These are phyloP conservation scores for Siniperca scherzeri DNA, from an alignment of 2,797 vertebrate species.

Conservation along the genomic window DNA sequence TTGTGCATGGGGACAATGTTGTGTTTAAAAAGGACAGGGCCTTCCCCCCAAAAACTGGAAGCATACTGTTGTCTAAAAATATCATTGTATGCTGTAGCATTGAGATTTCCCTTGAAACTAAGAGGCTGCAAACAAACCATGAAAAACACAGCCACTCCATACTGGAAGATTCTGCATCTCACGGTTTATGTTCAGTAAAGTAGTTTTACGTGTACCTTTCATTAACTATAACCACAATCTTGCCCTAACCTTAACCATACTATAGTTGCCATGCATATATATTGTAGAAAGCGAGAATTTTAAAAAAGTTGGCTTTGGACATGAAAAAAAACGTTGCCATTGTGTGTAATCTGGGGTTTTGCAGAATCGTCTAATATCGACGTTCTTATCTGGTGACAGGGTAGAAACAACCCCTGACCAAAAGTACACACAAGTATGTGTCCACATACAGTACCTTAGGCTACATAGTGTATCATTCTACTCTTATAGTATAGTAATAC, in stretches of 20 bases:
- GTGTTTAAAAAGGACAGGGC: not conserved
- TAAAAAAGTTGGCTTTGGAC: not conserved
- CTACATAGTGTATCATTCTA: not conserved
- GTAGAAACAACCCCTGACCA: not conserved
- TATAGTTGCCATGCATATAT: not conserved
- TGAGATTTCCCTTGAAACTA: not conserved
- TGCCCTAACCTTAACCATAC: not conserved
- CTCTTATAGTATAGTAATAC: not conserved
- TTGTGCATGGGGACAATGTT: not conserved
- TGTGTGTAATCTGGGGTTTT: not conserved
- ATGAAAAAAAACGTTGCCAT: not conserved
- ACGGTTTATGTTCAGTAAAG: not conserved
- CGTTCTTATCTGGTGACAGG: not conserved
- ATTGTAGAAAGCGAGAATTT: not conserved
- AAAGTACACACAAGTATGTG: not conserved
- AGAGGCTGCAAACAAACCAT: not conserved
- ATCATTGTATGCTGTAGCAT: not conserved
- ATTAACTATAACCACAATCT: not conserved
- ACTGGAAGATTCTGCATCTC: not conserved
- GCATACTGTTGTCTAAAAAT: not conserved
- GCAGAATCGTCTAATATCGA: not conserved
- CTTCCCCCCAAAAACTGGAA: not conserved
- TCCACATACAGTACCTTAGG: not conserved
- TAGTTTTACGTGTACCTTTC: not conserved
- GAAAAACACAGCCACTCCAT: not conserved